Evolutionary conservation across 2,797 vertebrate genomes (phyloP), one percentile per base, ranked within the genome.

Genomic region (Zenarchopterus dispar): DNA sequence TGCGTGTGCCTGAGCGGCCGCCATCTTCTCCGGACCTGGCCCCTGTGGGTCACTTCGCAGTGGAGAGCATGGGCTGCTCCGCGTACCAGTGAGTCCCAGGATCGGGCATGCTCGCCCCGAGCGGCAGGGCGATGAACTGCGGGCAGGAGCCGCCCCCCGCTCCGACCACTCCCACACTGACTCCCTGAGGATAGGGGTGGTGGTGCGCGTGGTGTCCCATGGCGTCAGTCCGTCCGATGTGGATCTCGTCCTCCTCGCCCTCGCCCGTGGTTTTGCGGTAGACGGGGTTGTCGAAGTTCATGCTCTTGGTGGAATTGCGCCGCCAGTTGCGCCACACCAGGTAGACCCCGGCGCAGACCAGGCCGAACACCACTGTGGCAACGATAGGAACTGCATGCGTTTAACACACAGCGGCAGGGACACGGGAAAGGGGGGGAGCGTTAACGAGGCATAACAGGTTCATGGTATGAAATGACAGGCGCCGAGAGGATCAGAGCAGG

Each of bases 251-350:
- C 77, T 97, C 96, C 71, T 99, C 97, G 15, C 96, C 88, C 67
- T 95, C 94, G 21, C 91, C 93, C 0, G 94, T 94, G 78, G 96
- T 99, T 88, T 99, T 99, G 73, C 98, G 95, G 53, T 99, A 99
- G 4, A 99, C 98, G 0, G 98, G 98, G 79, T 99, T 99, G 90
- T 99, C 98, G 58, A 99, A 99, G 88, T 99, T 99, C 98, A 99
- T 99, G 92, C 97, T 99, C 91, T 99, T 99, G 53, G 97, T 99
- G 74, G 97, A 97, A 93, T 97, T 96, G 89, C 93, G 90, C 71
- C 96, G 95, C 96, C 97, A 99, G 90, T 98, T 97, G 24, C 97
- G 95, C 96, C 97, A 99, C 77, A 95, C 95, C 88, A 98, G 91
- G 90, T 96, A 98, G 85, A 96, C 94, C 1, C 94, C 95, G 57